Percentiles rank a stretch among this genome's conserved stretches.
Conservation (phyloP, 2,888 invertebrate species). For the Nomada flava region DNA sequence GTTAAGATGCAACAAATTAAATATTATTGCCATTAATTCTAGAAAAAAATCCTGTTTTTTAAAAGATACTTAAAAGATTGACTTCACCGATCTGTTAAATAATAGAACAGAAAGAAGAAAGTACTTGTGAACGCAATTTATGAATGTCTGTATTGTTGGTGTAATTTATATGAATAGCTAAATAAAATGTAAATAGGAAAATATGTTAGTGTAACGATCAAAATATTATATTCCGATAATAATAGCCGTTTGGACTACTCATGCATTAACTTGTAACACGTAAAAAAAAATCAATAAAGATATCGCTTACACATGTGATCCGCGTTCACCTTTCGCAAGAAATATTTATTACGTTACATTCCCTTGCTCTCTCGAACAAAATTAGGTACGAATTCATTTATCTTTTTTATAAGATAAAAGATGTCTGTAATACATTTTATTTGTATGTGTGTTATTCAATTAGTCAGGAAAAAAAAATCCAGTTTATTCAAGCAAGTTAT, state of each 20-base stretch:
- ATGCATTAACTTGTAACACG: slow-evolving; percentile 12
- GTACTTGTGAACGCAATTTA: neutral
- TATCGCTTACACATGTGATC: slow-evolving; percentile 32
- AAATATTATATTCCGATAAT: slow-evolving; percentile 15
- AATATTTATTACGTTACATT: neutral
- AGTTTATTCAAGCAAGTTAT: too few relatives aligned
- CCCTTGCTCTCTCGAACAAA: neutral
- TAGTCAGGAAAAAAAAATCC: too few relatives aligned
- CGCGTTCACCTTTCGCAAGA: neutral
- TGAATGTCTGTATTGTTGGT: neutral
- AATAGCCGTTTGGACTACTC: slow-evolving; percentile 1
- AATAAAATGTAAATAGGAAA: neutral
- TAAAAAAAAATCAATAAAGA: slow-evolving; percentile 38
- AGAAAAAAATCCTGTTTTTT: too few relatives aligned
- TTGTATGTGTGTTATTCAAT: too few relatives aligned
- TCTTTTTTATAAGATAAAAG: too few relatives aligned
- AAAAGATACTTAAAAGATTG: too few relatives aligned
- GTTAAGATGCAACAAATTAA: too few relatives aligned
- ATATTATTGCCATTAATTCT: too few relatives aligned
- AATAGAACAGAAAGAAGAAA: too few relatives aligned
- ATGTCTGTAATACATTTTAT: too few relatives aligned
- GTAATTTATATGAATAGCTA: neutral
- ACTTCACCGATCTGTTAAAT: too few relatives aligned
- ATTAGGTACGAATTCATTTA: too few relatives aligned
- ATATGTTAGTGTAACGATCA: neutral